Evolutionary conservation across 1,140 invertebrate genomes (phyloP).

Genomic region (Thaumetopoea pityocampa): DNA sequence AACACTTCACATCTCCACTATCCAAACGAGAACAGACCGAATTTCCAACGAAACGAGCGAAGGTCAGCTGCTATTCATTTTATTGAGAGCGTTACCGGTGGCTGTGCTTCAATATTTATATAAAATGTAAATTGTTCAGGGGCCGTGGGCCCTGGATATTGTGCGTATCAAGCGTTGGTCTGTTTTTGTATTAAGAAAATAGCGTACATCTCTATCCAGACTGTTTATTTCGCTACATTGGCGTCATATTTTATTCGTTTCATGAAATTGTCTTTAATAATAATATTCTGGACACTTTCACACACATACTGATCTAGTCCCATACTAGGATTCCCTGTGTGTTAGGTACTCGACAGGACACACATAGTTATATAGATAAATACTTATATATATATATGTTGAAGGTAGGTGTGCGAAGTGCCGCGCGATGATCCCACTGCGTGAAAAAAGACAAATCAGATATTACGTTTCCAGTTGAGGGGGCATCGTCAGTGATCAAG

Average conservation of each 20-base stretch:
- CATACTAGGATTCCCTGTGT: too few relatives aligned
- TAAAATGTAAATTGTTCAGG: slow-evolving; percentile 44
- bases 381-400: too few relatives aligned
- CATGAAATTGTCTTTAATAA: neutral
- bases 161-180: slow-evolving; percentile 20
- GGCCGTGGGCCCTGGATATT: slow-evolving; percentile 24
- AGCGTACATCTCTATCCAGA: slow-evolving; percentile 18
- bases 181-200: slow-evolving; percentile 32
- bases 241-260: slow-evolving; percentile 26
- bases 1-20: too few relatives aligned
- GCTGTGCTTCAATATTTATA: slow-evolving; percentile 40
- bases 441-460: too few relatives aligned
- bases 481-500: too few relatives aligned
- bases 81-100: slow-evolving; percentile 23
- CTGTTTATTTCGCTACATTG: slow-evolving; percentile 18
- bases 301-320: too few relatives aligned
- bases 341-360: too few relatives aligned
- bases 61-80: slow-evolving; percentile 18
- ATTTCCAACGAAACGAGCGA: slow-evolving; percentile 7
- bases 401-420: too few relatives aligned
- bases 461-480: too few relatives aligned
- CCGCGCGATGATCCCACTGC: too few relatives aligned
- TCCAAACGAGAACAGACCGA: slow-evolving; percentile 2
- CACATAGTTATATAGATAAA: too few relatives aligned
- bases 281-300: too few relatives aligned